A percentile compares a stretch with the other conserved stretches of the same genome.
Evolutionary conservation across 1,140 invertebrate species (phyloP).

Genomic region (Glomeris maerens): DNA sequence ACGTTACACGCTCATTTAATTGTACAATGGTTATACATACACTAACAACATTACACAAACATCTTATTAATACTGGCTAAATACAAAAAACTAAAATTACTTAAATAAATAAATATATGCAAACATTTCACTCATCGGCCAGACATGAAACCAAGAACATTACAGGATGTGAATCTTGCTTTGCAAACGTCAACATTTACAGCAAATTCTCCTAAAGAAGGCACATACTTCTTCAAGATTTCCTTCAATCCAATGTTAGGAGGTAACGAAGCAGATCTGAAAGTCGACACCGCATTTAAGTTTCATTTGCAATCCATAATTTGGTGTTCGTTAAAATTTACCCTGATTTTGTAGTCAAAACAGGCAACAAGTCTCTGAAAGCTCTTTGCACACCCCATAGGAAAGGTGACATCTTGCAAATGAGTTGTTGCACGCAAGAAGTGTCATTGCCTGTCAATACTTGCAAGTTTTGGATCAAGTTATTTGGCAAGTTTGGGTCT

Average conservation of each 20-base stretch:
- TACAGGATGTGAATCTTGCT: neutral
- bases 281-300: neutral
- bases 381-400: conserved; percentile 52
- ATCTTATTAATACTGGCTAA: too few relatives aligned
- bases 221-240: neutral
- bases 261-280: neutral
- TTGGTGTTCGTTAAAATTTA: neutral
- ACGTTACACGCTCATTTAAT: too few relatives aligned
- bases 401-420: conserved; percentile 60
- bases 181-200: neutral
- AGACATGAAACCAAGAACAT: too few relatives aligned
- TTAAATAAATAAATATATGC: too few relatives aligned
- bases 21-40: too few relatives aligned
- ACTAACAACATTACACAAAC: too few relatives aligned
- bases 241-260: neutral
- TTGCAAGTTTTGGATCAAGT: conserved; percentile 43
- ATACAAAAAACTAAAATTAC: too few relatives aligned
- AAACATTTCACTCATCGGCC: too few relatives aligned
- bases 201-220: neutral
- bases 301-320: neutral
- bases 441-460: conserved; percentile 39
- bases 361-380: conserved; percentile 5
- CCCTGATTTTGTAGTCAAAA: neutral
- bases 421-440: conserved; percentile 51
- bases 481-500: conserved; percentile 38